Percentiles rank a stretch among this genome's conserved stretches.
phyloP scores from a whole-genome alignment of 2,113 vertebrate genomes.

The Sclerurus mexicanus region DNA sequence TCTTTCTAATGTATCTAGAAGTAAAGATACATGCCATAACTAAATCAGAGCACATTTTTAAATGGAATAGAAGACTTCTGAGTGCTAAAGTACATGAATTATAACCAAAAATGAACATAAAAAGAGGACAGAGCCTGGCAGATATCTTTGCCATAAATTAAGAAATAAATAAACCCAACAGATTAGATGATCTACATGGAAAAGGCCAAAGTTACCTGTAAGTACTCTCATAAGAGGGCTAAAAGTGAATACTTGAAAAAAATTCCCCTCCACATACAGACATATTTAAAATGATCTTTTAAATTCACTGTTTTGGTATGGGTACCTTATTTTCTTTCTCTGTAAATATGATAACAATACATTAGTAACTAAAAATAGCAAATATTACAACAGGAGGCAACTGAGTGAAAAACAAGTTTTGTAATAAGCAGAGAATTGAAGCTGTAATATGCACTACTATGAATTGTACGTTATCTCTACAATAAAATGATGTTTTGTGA shows the following conservation, averaged over 20 bases:
- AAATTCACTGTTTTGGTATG: not conserved
- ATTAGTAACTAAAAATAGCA: not conserved
- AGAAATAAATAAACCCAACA: not conserved
- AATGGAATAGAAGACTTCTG: not conserved
- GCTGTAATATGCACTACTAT: not conserved
- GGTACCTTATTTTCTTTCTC: not conserved
- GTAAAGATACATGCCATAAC: not conserved
- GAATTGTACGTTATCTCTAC: not conserved
- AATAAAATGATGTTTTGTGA: not conserved
- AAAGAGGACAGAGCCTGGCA: not conserved
- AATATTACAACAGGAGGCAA: not conserved
- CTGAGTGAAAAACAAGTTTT: not conserved
- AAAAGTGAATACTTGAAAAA: not conserved
- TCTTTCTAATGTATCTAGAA: not conserved
- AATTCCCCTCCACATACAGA: not conserved
- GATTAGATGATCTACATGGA: not conserved
- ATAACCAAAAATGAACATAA: not conserved
- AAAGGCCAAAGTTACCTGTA: not conserved
- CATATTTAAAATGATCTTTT: not conserved
- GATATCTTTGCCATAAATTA: not conserved
- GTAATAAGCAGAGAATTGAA: not conserved
- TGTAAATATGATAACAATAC: not conserved
- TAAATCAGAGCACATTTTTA: not conserved
- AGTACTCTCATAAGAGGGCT: not conserved
- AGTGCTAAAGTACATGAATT: not conserved